phyloP scores from a whole-genome alignment of 2,888 invertebrate genomes.

The Eubasilissa splendida region DNA sequence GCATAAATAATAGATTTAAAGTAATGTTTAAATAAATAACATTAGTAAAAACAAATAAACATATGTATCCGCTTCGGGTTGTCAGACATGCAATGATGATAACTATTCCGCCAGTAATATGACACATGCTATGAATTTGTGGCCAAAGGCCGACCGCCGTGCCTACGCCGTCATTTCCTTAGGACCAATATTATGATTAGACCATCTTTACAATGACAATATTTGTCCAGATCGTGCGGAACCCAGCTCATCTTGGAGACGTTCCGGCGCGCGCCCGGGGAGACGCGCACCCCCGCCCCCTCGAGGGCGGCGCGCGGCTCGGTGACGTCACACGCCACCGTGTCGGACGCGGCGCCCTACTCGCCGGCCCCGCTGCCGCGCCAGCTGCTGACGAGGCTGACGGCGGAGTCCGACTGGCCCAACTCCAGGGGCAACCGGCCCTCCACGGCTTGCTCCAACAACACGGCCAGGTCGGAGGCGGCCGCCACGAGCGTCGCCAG shows the following conservation, averaged over 20 bases:
- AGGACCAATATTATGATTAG: no score
- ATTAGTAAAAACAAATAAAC: no score
- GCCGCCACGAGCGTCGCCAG: constrained; percentile 64
- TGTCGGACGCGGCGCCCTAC: constrained; percentile 59
- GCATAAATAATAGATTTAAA: no score
- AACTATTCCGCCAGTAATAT: no score
- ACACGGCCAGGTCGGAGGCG: constrained; percentile 75
- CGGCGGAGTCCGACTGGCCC: constrained; percentile 1
- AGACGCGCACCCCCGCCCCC: constrained; percentile 59
- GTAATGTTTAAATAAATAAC: no score
- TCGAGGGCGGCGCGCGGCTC: constrained; percentile 68
- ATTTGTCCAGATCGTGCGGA: constrained; percentile 77
- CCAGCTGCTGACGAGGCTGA: constrained; percentile 15
- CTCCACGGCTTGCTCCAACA: constrained; percentile 80
- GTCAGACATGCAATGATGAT: no score
- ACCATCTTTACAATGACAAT: background rate
- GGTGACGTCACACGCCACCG: constrained; percentile 62
- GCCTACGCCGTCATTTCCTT: no score
- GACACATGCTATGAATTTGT: no score
- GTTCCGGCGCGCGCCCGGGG: constrained; percentile 75
- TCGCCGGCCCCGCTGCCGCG: constrained; percentile 56
- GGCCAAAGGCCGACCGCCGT: no score
- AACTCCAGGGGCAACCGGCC: constrained; percentile 65
- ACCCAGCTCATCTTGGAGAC: constrained; percentile 81
- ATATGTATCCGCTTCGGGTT: no score